Percentiles rank a stretch among this genome's conserved stretches.
Evolutionary conservation across 2,888 invertebrate species (phyloP).

Genomic region (Pyrrhosoma nymphula): DNA sequence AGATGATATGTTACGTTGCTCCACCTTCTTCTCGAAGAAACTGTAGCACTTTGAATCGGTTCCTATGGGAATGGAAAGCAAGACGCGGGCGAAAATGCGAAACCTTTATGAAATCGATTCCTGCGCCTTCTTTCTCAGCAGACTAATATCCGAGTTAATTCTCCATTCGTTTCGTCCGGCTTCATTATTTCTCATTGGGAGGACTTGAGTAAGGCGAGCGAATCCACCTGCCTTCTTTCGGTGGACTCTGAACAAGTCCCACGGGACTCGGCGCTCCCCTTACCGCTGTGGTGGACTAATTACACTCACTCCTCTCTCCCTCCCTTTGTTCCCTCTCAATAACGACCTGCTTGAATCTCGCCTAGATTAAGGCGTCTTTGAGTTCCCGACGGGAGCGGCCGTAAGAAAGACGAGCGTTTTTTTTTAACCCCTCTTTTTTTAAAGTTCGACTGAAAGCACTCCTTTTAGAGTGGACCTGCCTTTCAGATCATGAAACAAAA

Average conservation of each 20-base stretch:
- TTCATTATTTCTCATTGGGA: neutral
- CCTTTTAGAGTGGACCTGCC: no score
- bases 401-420: neutral
- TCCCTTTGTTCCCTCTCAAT: conserved; percentile 10
- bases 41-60: neutral
- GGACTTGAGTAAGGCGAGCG: neutral
- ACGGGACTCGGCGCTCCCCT: neutral
- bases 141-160: neutral
- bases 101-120: neutral
- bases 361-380: neutral
- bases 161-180: neutral
- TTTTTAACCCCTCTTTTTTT: neutral
- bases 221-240: neutral
- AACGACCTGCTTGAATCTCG: conserved; percentile 3
- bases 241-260: neutral
- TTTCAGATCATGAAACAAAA: no score
- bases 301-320: neutral
- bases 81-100: neutral
- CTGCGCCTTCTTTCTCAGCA: neutral
- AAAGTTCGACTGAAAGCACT: neutral
- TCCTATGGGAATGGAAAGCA: neutral
- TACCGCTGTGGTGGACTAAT: neutral
- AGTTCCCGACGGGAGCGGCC: neutral
- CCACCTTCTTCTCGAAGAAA: no score
- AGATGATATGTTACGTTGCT: no score